A percentile compares a stretch with the other conserved stretches of the same genome.
phyloP scores from a whole-genome alignment of 1,140 invertebrate genomes.

The Acyrthosiphon pisum region DNA sequence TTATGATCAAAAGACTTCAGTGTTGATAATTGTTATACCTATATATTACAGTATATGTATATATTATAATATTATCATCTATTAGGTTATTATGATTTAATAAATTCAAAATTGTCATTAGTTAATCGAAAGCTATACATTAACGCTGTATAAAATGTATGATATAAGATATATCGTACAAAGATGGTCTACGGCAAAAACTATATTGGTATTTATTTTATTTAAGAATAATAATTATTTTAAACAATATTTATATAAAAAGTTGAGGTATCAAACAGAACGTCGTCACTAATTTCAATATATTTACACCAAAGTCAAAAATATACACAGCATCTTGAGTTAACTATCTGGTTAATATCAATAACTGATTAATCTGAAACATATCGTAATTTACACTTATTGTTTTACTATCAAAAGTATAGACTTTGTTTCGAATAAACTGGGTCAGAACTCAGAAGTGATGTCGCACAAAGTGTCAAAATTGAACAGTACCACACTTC shows the following conservation, averaged over 20 bases:
- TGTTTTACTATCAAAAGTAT: neutral
- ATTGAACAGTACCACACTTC: neutral
- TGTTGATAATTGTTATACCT: too few species aligned
- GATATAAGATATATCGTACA: neutral
- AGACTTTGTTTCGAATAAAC: neutral
- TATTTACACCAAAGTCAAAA: neutral
- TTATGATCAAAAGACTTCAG: neutral
- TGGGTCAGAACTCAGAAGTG: slow-evolving; percentile 7
- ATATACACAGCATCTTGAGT: neutral
- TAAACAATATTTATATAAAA: neutral
- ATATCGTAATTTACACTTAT: neutral
- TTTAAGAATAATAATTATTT: neutral
- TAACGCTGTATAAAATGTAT: too few species aligned
- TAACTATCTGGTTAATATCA: neutral
- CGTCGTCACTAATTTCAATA: neutral
- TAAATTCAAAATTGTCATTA: neutral
- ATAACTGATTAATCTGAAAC: neutral
- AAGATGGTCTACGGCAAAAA: neutral
- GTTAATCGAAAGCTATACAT: neutral
- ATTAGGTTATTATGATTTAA: too few species aligned
- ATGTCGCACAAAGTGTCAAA: neutral
- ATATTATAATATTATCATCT: too few species aligned
- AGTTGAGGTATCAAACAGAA: neutral
- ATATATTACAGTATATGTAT: too few species aligned
- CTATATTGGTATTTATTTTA: neutral